Base-by-base conservation (phyloP, 1,140 invertebrate genomes). In the Panagrolaimus sp. region DNA sequence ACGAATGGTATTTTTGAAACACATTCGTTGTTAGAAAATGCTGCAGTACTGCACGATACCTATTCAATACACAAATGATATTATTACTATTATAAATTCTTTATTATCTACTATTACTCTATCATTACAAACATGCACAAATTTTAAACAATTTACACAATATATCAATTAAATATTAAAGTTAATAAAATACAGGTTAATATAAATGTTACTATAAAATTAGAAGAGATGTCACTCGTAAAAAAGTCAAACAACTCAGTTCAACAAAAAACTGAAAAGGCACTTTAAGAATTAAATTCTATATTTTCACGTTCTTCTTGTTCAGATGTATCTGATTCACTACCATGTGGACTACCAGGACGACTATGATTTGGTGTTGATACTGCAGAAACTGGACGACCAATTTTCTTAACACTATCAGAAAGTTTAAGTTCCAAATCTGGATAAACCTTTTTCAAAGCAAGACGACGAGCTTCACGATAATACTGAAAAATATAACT, bases 381-480 rank as follows among this genome's bases (percentile, higher is more conserved):
- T 9, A 70, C 71, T 15, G 80, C 81, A n/a, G 73, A 74, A n/a
- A 79, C 38, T 8, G 78, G 72, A 10, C 80, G 74, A 4, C 77
- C 80, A 67, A 80, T 72, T 67, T 81, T 74, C 38, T 64, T 63
- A 15, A 83, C 43, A 3, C 63, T 71, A 28, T 83, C 79, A 10
- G 71, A 67, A 24, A 83, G 72, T 28, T 74, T 78, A 24, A 83
- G 72, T 38, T 82, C 79, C 58, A 83, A 67, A 43, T 82, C 80
- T 0, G 80, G 81, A 68, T 83, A 76, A 12, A 74, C 68, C 26
- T 69, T 67, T 66, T 82, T 76, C 58, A 82, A 69, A 12, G 80
- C 82, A 67, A 83, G 70, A 10, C 80, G 71, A 48, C 80, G 75
- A 32, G 80, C 77, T 55, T 83, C 80, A 7, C 82, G 82, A 62